Evolutionary conservation across 2,113 vertebrate genomes (phyloP).

Genomic region (Choloepus hoffmanni): DNA sequence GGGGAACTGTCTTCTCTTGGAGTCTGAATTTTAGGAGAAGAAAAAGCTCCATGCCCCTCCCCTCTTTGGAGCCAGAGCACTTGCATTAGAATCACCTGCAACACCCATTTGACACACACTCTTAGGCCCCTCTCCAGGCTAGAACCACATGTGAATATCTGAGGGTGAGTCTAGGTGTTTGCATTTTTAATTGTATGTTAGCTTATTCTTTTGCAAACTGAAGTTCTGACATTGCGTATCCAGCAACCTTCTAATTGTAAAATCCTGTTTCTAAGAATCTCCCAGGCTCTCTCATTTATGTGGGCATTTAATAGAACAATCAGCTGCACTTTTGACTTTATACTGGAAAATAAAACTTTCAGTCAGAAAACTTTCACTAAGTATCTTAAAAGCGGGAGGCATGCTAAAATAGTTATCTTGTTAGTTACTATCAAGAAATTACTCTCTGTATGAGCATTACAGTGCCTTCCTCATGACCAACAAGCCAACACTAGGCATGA

Average conservation of each 20-base stretch:
- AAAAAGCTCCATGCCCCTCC: background rate
- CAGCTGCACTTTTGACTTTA: background rate
- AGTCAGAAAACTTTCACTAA: background rate
- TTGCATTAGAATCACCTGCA: background rate
- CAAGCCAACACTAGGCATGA: background rate
- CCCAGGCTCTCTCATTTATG: background rate
- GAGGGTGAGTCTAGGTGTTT: background rate
- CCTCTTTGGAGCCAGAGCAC: background rate
- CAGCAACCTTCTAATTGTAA: background rate
- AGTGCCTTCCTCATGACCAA: background rate
- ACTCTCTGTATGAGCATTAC: background rate
- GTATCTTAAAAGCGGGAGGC: background rate
- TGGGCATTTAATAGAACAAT: background rate
- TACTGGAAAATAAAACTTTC: background rate
- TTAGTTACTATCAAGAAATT: slow-evolving; percentile 15
- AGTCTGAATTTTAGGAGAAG: background rate
- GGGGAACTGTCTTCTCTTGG: background rate
- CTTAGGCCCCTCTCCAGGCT: background rate
- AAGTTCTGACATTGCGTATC: background rate
- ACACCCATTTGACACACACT: background rate
- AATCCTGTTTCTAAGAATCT: background rate
- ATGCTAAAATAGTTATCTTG: background rate
- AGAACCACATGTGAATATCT: background rate
- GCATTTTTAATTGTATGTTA: background rate
- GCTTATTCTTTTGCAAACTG: background rate